Conservation (phyloP, 2,113 vertebrate genomes). For the Coturnix japonica region DNA sequence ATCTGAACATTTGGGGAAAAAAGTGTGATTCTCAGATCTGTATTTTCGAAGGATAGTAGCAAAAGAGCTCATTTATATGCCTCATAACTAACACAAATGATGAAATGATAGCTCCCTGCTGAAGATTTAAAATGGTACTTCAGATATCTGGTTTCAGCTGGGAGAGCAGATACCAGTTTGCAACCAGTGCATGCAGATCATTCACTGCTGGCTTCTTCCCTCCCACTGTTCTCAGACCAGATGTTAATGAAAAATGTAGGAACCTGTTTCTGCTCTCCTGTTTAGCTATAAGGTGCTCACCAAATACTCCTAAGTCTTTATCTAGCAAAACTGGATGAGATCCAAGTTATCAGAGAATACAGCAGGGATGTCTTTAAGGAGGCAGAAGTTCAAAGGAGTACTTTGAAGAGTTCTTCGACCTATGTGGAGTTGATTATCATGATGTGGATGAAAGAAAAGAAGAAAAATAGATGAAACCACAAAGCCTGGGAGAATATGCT, state of each 20-base stretch:
- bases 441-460: constrained; percentile 40
- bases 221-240: constrained; percentile 54
- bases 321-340: constrained; percentile 46
- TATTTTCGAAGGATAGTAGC: neutral
- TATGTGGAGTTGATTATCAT: constrained; percentile 25
- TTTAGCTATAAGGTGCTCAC: constrained; percentile 44
- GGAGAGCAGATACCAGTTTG: constrained; percentile 33
- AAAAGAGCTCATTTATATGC: neutral
- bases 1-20: neutral
- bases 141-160: constrained; percentile 31
- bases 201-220: neutral
- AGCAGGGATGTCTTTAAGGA: constrained; percentile 57
- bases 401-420: constrained; percentile 56
- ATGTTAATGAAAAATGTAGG: constrained; percentile 58
- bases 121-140: constrained; percentile 60
- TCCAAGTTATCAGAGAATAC: constrained; percentile 60
- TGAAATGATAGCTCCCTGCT: constrained; percentile 45
- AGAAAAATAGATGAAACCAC: constrained; percentile 50
- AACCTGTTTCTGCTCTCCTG: neutral
- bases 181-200: neutral
- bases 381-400: constrained; percentile 60
- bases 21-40: neutral
- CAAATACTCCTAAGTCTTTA: constrained; percentile 42
- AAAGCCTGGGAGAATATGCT: constrained; percentile 51
- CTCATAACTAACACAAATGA: constrained; percentile 37